Conservation (phyloP, 2,888 invertebrate species). For the Leptinotarsa rubiginosa region DNA sequence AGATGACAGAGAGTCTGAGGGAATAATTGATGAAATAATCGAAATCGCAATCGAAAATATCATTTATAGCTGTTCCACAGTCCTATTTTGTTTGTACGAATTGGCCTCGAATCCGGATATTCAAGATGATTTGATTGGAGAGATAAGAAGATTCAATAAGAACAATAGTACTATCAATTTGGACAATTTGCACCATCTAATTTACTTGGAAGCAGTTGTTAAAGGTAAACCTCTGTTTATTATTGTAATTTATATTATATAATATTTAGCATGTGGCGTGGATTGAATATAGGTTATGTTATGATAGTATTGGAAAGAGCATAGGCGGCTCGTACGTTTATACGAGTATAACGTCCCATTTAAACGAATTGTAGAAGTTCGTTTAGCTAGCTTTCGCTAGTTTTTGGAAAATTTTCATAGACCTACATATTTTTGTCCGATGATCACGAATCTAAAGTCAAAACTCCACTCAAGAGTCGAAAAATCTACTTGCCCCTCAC, state of each 20-base stretch:
- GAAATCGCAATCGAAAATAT: constrained; percentile 44
- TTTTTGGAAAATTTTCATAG: no score
- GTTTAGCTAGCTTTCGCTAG: no score
- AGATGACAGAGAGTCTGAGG: constrained; percentile 26
- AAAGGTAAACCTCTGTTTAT: constrained; percentile 42
- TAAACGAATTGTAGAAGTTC: no score
- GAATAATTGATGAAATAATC: constrained; percentile 34
- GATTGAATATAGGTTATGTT: no score
- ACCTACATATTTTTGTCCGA: no score
- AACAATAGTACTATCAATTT: constrained; percentile 34
- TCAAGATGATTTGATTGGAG: constrained; percentile 50
- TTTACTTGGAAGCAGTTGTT: constrained; percentile 47
- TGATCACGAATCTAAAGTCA: no score
- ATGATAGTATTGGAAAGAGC: no score
- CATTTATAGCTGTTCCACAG: constrained; percentile 37
- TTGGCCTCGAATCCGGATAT: constrained; percentile 48
- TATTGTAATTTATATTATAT: constrained; percentile 1
- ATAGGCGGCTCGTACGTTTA: no score
- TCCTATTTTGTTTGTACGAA: constrained; percentile 49
- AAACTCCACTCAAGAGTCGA: no score
- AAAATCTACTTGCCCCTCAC: no score
- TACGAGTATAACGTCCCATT: no score
- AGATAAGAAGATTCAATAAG: constrained; percentile 50
- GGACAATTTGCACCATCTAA: constrained; percentile 39
- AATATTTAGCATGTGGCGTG: background rate